Evolutionary conservation across 2,113 vertebrate genomes (phyloP), one percentile per base, ranked within the genome.

Genomic region (Pseudorectes ferrugineus): DNA sequence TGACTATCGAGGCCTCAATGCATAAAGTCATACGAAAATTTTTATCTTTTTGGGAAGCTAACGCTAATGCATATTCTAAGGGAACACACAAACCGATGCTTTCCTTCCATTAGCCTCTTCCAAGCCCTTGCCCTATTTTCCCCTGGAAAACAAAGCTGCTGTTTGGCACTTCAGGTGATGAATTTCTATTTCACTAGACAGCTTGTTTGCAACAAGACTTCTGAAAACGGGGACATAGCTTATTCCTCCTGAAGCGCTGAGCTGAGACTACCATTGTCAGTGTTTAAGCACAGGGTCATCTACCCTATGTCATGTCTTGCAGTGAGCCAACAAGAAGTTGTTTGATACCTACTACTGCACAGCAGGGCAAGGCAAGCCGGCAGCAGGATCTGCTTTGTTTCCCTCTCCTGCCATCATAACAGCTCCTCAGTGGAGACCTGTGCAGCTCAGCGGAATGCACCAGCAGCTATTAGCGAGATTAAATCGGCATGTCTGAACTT

Each of bases 311-410:
- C 33, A 3, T 3, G 10, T 6, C 36, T 40, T 22, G 38, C 40
- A 25, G 48, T 0, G 18, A 78, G 16, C 31, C 45, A 62, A 5
- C 13, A 31, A 38, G 61, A 19, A n/a, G 22, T 10, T 5, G 2
- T 21, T 33, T 49, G 26, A 14, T 4, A 17, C 17, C 43, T 7
- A 0, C 43, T 19, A 0, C 1, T 2, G 19, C 1, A 0, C 10
- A 33, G 6, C 38, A 36, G 40, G 73, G 51, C 35, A 22, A 67
- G 52, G 65, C 15, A 14, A 46, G 29, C 17, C 1, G 2, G 65
- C 71, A 48, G 65, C 33, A 29, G 54, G 19, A 59, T 52, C 21
- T 1, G 5, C 40, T 68, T 24, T 1, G 6, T 12, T 24, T 65
- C 10, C 28, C 52, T 67, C 85, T 88, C 61, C 70, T 63, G 55